These are phyloP conservation scores for Thaumatotibia leucotreta DNA, from an alignment of 1,140 invertebrate species.

Conservation along the genomic window DNA sequence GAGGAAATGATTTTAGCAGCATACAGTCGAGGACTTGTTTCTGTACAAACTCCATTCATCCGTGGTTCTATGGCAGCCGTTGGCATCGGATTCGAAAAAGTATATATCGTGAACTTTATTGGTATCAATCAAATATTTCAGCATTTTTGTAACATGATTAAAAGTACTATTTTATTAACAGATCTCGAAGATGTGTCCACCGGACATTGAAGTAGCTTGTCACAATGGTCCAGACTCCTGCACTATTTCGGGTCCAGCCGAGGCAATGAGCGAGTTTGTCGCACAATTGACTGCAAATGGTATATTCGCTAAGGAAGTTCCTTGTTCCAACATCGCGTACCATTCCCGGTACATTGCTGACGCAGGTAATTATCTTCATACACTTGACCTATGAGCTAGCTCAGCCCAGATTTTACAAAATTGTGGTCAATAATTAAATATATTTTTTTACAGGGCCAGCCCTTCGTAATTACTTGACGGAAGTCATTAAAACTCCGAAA, in stretches of 20 bases:
- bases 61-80: constrained; percentile 87
- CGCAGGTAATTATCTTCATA: constrained; percentile 32
- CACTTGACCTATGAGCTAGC: too few relatives aligned
- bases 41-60: constrained; percentile 83
- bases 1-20: constrained; percentile 88
- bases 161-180: constrained; percentile 22
- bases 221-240: constrained; percentile 86
- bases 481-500: constrained; percentile 82
- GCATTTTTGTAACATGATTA: neutral
- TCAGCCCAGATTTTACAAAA: too few relatives aligned
- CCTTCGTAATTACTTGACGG: constrained; percentile 82
- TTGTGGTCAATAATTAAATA: neutral
- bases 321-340: constrained; percentile 85
- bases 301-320: constrained; percentile 86
- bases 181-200: constrained; percentile 78
- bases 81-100: constrained; percentile 74
- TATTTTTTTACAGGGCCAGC: constrained; percentile 73
- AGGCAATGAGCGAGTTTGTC: constrained; percentile 80
- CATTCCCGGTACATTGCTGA: constrained; percentile 85
- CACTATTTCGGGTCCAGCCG: constrained; percentile 85
- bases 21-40: constrained; percentile 87
- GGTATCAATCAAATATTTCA: neutral
- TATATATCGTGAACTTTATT: constrained; percentile 28
- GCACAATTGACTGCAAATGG: constrained; percentile 79
- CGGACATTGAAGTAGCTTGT: constrained; percentile 84